Evolutionary conservation across 2,113 vertebrate genomes (phyloP).

Genomic region (Xiphophorus maculatus): DNA sequence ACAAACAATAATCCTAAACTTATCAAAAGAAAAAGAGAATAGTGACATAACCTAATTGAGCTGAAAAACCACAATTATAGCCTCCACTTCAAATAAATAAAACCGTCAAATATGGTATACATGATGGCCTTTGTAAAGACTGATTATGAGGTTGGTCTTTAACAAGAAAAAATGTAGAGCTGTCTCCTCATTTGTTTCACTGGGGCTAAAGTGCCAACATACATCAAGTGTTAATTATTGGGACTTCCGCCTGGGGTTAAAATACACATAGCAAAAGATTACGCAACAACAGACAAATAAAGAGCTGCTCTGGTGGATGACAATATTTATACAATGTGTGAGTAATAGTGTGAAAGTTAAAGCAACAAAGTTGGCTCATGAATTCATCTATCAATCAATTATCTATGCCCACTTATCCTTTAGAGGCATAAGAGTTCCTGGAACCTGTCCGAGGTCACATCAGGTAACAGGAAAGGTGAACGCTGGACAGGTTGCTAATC

Average conservation of each 20-base stretch:
- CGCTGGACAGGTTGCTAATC: not conserved
- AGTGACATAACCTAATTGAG: not conserved
- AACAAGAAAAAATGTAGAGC: slow-evolving; percentile 55
- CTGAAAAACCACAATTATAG: not conserved
- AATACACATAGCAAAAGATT: slow-evolving; percentile 22
- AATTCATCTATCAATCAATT: not conserved
- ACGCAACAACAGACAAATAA: slow-evolving; percentile 8
- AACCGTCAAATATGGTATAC: slow-evolving; percentile 38
- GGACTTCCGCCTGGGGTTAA: slow-evolving; percentile 29
- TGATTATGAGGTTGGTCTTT: slow-evolving; percentile 53
- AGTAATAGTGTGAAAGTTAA: not conserved
- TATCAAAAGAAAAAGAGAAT: not conserved
- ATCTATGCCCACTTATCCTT: not conserved
- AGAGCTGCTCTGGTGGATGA: not conserved
- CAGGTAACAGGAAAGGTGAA: not conserved
- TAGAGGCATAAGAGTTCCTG: not conserved
- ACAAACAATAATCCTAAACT: not conserved
- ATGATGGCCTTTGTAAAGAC: slow-evolving; percentile 32
- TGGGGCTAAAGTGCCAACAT: slow-evolving; percentile 34
- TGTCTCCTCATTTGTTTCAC: slow-evolving; percentile 33
- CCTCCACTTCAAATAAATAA: slow-evolving; percentile 35
- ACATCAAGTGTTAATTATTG: slow-evolving; percentile 34
- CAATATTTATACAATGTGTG: not conserved
- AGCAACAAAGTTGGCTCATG: not conserved
- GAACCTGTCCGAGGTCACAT: slow-evolving; percentile 1